These are phyloP conservation scores for Zapornia atra DNA, from an alignment of 2,113 vertebrate species.

Conservation along the genomic window DNA sequence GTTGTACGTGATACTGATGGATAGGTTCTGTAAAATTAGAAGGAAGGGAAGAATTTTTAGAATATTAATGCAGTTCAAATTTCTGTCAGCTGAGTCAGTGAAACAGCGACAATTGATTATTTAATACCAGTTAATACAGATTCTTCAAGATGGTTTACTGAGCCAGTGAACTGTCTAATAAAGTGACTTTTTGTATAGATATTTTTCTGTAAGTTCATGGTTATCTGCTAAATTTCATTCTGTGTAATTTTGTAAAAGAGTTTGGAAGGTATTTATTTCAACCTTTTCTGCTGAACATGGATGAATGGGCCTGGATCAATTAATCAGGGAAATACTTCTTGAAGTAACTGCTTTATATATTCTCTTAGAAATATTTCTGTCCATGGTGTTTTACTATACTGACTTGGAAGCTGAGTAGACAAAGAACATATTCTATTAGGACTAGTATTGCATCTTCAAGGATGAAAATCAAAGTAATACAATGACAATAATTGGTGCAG, in stretches of 20 bases:
- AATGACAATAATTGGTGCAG: not conserved
- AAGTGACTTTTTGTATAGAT: not conserved
- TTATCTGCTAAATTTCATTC: not conserved
- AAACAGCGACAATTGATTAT: not conserved
- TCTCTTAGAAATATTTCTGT: not conserved
- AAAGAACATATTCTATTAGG: not conserved
- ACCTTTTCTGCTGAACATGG: not conserved
- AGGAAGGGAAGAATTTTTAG: not conserved
- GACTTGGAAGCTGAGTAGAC: not conserved
- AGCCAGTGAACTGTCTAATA: conserved; percentile 8
- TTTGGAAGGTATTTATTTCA: not conserved
- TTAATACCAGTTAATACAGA: not conserved
- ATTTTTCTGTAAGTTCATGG: not conserved
- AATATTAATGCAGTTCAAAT: not conserved
- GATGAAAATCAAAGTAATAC: not conserved
- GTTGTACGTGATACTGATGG: not conserved
- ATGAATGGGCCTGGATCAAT: not conserved
- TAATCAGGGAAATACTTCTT: not conserved
- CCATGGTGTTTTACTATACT: not conserved
- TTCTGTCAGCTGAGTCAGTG: not conserved
- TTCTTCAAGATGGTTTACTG: not conserved
- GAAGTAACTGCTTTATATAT: not conserved
- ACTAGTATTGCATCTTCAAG: not conserved
- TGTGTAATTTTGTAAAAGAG: not conserved
- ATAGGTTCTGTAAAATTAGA: not conserved